Evolutionary conservation across 2,113 vertebrate species (phyloP), one percentile per base, ranked within the genome.

Genomic region (Misgurnus mizolepis): DNA sequence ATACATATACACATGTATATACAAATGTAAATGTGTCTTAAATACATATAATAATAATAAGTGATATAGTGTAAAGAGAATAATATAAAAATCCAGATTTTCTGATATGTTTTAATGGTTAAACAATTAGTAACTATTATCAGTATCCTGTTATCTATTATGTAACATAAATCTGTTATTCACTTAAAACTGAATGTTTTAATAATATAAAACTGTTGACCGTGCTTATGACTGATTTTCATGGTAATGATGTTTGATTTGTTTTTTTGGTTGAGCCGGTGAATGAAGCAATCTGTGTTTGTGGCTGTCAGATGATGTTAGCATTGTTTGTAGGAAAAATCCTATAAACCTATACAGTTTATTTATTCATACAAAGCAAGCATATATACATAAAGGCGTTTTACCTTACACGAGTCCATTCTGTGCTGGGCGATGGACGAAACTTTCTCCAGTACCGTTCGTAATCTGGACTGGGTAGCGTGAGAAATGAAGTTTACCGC

Each of bases 401-500:
- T 6, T 89, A 95, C 95, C 91, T 95, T 95, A 85, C 92, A 91
- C 0, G 93, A 92, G 80, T 96, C 95, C 91, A 95, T 91, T 50
- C 95, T 86, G 80, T 96, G 94, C 86, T 95, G 95, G 15, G 94
- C 95, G 11, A 96, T 95, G 80, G 91, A 83, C 0, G 95, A 94
- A 73, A 96, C 91, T 56, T 95, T 96, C 86, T 95, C 94, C 62
- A 96, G 90, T 49, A 96, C 90, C 3, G 94, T 91, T 49, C 94
- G 93, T 71, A 95, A 85, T 82, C 95, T 92, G 49, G 85, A 92
- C 85, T 96, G 94, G 0, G 95, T 92, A 45, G 95, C 94, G 7
- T 95, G 94, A 43, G 94, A 95, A 90, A 96, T 94, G 88, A 95
- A 95, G 85, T 92, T 94, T 82, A 95, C 93, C 0, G 93, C 91